phyloP scores from a whole-genome alignment of 2,888 invertebrate species.

The Cephus sareptanus region DNA sequence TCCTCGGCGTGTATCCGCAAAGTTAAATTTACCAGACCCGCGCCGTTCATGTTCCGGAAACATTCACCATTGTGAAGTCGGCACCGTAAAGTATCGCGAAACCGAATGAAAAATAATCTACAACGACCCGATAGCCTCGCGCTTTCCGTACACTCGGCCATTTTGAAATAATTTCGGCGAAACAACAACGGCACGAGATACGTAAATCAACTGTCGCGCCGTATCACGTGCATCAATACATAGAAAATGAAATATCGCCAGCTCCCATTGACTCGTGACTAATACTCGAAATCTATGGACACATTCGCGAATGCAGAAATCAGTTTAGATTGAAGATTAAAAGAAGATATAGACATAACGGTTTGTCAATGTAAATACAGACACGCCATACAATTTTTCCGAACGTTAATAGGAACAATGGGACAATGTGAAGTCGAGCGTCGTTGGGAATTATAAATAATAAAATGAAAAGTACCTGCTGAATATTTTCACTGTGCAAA shows the following conservation, averaged over 20 bases:
- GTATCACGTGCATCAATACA: neutral
- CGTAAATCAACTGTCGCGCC: neutral
- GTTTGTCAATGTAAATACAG: neutral
- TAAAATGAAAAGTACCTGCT: neutral
- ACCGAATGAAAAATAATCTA: neutral
- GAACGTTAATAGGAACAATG: neutral
- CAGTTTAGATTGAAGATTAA: neutral
- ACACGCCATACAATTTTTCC: neutral
- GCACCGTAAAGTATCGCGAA: neutral
- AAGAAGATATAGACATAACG: neutral
- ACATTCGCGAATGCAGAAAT: neutral
- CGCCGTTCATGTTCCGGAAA: neutral
- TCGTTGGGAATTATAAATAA: neutral
- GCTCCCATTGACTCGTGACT: neutral
- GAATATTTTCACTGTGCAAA: neutral
- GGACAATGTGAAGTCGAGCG: neutral
- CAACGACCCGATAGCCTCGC: neutral
- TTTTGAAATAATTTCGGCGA: neutral
- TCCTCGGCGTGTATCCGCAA: neutral
- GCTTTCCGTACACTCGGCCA: neutral
- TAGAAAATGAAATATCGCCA: neutral
- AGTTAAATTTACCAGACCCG: neutral
- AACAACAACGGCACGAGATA: neutral
- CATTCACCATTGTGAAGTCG: neutral
- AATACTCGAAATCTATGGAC: neutral